Evolutionary conservation across 2,888 invertebrate genomes (phyloP).

Genomic region (Portevinia maculata): DNA sequence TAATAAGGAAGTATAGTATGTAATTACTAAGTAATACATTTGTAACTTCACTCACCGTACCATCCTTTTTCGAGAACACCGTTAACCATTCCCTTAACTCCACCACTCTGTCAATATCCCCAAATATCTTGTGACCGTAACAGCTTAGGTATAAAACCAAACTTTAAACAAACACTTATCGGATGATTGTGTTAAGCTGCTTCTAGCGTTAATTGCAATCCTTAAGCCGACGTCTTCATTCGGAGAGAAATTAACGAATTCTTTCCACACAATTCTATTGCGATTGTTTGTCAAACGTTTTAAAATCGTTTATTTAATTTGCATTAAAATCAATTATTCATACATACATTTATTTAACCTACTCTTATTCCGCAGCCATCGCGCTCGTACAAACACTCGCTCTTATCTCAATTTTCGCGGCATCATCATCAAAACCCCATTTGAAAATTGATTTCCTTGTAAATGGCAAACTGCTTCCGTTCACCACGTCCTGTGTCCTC

Average conservation of each 20-base stretch:
- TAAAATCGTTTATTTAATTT: conserved; percentile 55
- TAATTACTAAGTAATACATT: too few species aligned
- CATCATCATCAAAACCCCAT: conserved; percentile 73
- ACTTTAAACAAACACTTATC: not conserved
- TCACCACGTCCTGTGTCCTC: conserved; percentile 56
- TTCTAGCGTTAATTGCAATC: conserved; percentile 28
- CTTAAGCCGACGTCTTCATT: conserved; percentile 26
- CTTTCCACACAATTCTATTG: conserved; percentile 1
- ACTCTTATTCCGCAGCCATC: conserved; percentile 25
- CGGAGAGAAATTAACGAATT: not conserved
- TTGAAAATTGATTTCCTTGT: conserved; percentile 73
- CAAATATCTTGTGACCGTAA: too few species aligned
- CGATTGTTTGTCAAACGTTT: conserved; percentile 61
- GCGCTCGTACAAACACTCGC: conserved; percentile 11
- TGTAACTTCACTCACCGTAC: too few species aligned
- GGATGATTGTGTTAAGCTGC: not conserved
- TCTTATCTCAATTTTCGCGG: conserved; percentile 71
- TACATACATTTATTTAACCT: conserved; percentile 26
- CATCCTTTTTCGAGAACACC: too few species aligned
- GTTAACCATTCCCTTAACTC: too few species aligned
- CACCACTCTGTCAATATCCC: too few species aligned
- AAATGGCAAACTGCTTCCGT: conserved; percentile 71
- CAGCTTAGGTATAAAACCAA: not conserved
- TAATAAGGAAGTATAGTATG: too few species aligned
- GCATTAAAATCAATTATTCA: conserved; percentile 60